Base-by-base conservation (phyloP, 2,888 invertebrate species). In the Pheosia gnoma region DNA sequence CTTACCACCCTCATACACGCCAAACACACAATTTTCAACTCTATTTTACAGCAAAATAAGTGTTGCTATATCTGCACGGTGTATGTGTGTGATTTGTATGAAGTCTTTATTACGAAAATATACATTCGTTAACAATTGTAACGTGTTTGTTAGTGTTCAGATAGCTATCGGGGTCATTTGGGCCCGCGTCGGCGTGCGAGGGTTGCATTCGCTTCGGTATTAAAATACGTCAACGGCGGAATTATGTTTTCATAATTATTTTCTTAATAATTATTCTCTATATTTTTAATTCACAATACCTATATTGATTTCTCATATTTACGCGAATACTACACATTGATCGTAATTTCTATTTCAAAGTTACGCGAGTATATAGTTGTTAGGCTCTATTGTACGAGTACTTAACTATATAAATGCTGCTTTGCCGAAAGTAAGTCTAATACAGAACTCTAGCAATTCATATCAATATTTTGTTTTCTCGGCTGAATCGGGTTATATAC, bases 131-230 rank as follows among this genome's bases (percentile, higher is more conserved):
- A 77, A 75, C 75, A 76, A 75, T 72, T 72, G 75, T 72, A 72
- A 75, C 75, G 68, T 67, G 71, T 68, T 66, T 75, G 77, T 74
- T 66, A 77, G 78, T 75, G 78, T 54, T 74, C 68, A 75, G 86
- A 85, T 86, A 76, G 80, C 76, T 84, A 86, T 88, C 86, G 79
- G 78, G 80, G 78, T 80, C 77, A 78, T 76, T 80, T 70, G 68
- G 60, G 70, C 66, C 59, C 62, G 59, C 49, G 45, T 54, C 59
- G 59, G 66, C 52, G 61, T n/a, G 59, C 62, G 71, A 67, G 80
- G 77, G 72, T 72, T 70, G 3, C 54, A 58, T 60, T 64, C 59
- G 64, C 62, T 53, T 60, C 65, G 56, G 63, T 56, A 53, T 63
- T 49, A 57, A 57, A 45, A 45, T 55, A 63, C 59, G 65, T 68